Conservation (phyloP, 2,797 vertebrate genomes). For the Neopelma chrysocephalum region DNA sequence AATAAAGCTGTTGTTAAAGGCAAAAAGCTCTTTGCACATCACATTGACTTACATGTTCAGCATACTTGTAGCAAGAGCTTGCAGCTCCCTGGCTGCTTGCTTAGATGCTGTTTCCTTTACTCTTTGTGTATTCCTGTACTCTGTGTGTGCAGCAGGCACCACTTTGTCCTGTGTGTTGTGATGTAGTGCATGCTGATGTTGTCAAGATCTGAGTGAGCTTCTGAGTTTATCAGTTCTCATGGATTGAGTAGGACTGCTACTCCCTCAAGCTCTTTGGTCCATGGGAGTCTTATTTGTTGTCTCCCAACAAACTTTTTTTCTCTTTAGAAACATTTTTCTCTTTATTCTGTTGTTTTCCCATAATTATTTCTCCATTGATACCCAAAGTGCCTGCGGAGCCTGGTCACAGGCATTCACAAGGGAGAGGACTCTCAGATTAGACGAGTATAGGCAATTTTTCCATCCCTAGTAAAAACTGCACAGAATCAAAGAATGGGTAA, state of each 20-base stretch:
- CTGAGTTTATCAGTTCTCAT: background rate
- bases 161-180: background rate
- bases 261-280: rapidly evolving
- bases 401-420: background rate
- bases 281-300: background rate
- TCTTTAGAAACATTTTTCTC: background rate
- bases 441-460: background rate
- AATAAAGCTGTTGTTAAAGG: background rate
- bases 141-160: background rate
- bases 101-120: background rate
- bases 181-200: rapidly evolving
- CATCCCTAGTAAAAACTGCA: background rate
- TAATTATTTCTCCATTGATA: background rate
- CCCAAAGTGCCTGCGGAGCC: background rate
- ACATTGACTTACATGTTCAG: background rate
- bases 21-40: background rate
- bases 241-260: background rate
- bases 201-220: background rate
- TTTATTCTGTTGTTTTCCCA: background rate
- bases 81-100: background rate
- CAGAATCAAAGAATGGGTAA: background rate
- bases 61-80: background rate
- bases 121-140: rapidly evolving
- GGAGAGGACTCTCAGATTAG: background rate
- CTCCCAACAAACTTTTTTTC: background rate